These are phyloP conservation scores for Drosophila simulans DNA, from an alignment of 1,140 invertebrate genomes.

Conservation along the genomic window DNA sequence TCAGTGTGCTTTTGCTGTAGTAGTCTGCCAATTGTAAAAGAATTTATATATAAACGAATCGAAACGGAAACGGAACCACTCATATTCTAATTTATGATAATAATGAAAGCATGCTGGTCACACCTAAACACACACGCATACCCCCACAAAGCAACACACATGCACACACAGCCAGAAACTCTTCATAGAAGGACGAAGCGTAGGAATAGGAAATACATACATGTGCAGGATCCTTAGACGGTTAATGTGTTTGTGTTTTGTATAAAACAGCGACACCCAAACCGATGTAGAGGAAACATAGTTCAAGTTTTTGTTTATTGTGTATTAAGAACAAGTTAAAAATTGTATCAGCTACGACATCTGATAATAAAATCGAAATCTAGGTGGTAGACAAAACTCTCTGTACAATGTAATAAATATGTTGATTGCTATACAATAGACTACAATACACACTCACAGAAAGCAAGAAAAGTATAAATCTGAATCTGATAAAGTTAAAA, in stretches of 20 bases:
- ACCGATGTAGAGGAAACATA: conserved; percentile 33
- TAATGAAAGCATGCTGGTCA: conserved; percentile 65
- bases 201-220: conserved; percentile 21
- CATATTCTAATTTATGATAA: conserved; percentile 66
- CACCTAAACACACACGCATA: conserved; percentile 13
- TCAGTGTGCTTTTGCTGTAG: conserved; percentile 80
- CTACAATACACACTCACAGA: conserved; percentile 31
- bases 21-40: conserved; percentile 81
- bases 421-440: conserved; percentile 65
- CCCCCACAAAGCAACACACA: not conserved
- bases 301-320: conserved; percentile 63
- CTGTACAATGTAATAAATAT: conserved; percentile 77
- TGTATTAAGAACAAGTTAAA: conserved; percentile 69
- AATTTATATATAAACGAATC: conserved; percentile 70
- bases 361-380: conserved; percentile 83
- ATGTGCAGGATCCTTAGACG: conserved; percentile 31
- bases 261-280: conserved; percentile 15
- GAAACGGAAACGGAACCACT: conserved; percentile 40
- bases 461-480: conserved; percentile 14
- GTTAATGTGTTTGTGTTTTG: conserved; percentile 42
- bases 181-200: conserved; percentile 20
- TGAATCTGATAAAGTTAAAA: conserved; percentile 18
- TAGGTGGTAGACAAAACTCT: conserved; percentile 69
- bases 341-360: conserved; percentile 84
- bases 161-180: conserved; percentile 1